Conservation (phyloP, 2,797 vertebrate species). For the Crenichthys baileyi region DNA sequence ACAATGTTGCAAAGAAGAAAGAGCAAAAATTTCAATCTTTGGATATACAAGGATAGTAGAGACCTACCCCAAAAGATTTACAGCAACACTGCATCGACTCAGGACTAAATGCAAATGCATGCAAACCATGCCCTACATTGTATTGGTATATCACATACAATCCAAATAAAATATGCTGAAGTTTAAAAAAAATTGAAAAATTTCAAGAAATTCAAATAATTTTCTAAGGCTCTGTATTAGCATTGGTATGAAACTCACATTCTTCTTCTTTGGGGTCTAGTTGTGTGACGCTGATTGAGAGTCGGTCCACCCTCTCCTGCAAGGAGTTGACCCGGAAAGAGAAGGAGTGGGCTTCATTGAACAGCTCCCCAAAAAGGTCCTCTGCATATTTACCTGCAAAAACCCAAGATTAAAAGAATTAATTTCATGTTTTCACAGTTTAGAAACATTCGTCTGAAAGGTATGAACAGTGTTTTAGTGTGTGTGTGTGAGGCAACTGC, state of each 20-base stretch:
- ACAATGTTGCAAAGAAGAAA: background rate
- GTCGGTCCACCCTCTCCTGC: slow-evolving; percentile 96
- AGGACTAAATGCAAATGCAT: background rate
- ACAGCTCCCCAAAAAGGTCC: slow-evolving; percentile 98
- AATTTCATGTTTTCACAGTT: background rate
- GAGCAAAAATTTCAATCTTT: no score
- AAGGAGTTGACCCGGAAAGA: slow-evolving; percentile 98
- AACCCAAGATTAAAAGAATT: background rate
- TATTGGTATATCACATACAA: background rate
- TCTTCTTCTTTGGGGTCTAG: slow-evolving; percentile 99
- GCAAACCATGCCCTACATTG: background rate
- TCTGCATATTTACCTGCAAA: slow-evolving; percentile 98
- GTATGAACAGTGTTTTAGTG: background rate
- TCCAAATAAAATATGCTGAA: background rate
- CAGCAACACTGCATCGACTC: background rate
- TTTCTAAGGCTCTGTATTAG: background rate
- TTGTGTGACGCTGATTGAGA: slow-evolving; percentile 97
- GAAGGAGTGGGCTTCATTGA: slow-evolving; percentile 98
- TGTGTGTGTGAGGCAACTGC: background rate
- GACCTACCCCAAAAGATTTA: background rate
- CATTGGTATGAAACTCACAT: slow-evolving; percentile 82
- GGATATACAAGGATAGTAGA: background rate
- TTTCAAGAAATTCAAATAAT: background rate
- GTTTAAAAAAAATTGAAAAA: background rate
- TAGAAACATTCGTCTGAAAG: background rate